Base-by-base conservation (phyloP, 92 coral and sea anemone genomes). In the Actinernus sp. region DNA sequence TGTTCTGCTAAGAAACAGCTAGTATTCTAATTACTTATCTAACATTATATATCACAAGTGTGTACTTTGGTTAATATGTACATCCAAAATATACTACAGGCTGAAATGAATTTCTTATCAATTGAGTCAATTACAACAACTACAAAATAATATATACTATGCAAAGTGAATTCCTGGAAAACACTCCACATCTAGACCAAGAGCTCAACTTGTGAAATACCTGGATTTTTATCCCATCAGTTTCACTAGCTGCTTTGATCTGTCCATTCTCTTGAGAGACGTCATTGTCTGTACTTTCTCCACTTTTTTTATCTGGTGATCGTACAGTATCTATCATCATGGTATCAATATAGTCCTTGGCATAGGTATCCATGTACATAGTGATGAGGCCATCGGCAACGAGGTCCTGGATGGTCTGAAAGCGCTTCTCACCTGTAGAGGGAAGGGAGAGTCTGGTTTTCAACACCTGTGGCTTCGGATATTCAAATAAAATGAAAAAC, bases 301-400 rank as follows among this genome's bases (percentile, higher is more conserved):
- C 19, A 5, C 17, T 10, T 10, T 6, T 5, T 25, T 20, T 21
- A 11, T 13, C 4, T 51, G 32, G 28, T 5, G 5, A 5, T 6
- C 65, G 53, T 19, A 46, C 81, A 2, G 89, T 74, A 26, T 88
- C 87, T 1, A 87, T 67, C 83, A 83, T 79, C 98, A 94, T 94
- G 0, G 96, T 92, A 27, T 94, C 98, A 0, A 94, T 88, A 65
- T 94, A 94, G 23, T 94, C 97, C 78, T 94, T 94, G 31, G 98
- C 98, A 49, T 94, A 83, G 0, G 83, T 75, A 50, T 94, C 98
- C 65, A 94, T 94, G 71, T 94, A 87, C 98, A 91, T 91, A 3
- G 97, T 84, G 50, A 94, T 94, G 52, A 94, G 81, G 8, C 98
- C 98, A 85, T 94, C 98, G 31, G 96, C 98, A 26, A 94, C 98